Evolutionary conservation across 2,888 invertebrate genomes (phyloP).

Genomic region (Vesta saturnalis): DNA sequence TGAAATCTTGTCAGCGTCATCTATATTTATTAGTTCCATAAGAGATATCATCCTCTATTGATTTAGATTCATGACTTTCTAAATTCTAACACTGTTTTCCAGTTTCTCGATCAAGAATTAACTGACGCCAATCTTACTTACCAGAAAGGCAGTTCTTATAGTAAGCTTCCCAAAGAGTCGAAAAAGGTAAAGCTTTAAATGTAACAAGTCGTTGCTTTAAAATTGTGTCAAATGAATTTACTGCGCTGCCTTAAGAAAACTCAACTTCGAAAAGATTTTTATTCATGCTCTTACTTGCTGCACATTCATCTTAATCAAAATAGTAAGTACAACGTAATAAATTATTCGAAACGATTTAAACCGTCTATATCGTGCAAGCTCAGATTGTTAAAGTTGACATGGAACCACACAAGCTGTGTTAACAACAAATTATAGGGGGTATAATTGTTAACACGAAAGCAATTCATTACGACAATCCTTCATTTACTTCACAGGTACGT

Average conservation of each 20-base stretch:
- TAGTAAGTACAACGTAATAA: no score
- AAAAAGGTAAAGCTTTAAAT: conserved; percentile 22
- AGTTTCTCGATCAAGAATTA: conserved; percentile 23
- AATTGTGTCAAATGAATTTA: neutral
- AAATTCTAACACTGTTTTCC: conserved; percentile 25
- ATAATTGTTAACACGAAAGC: conserved; percentile 13
- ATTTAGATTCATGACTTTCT: conserved; percentile 17
- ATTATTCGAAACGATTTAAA: neutral
- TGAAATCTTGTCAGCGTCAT: conserved; percentile 23
- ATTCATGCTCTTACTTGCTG: neutral
- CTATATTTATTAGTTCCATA: conserved; percentile 20
- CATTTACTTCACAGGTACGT: neutral
- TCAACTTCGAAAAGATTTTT: no score
- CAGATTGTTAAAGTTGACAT: conserved; percentile 6
- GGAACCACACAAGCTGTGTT: conserved; percentile 7
- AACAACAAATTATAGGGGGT: conserved; percentile 10
- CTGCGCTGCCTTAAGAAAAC: neutral
- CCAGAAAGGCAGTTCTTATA: conserved; percentile 18
- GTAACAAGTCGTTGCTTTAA: conserved; percentile 8
- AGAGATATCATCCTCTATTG: conserved; percentile 13
- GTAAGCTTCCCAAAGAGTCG: conserved; percentile 17
- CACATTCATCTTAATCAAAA: neutral
- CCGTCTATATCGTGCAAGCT: neutral
- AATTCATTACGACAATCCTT: conserved; percentile 8
- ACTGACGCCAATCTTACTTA: conserved; percentile 17